Percentiles rank a stretch among this genome's conserved stretches.
phyloP scores from a whole-genome alignment of 1,140 invertebrate species.

The Cyrtorhinus lividipennis region DNA sequence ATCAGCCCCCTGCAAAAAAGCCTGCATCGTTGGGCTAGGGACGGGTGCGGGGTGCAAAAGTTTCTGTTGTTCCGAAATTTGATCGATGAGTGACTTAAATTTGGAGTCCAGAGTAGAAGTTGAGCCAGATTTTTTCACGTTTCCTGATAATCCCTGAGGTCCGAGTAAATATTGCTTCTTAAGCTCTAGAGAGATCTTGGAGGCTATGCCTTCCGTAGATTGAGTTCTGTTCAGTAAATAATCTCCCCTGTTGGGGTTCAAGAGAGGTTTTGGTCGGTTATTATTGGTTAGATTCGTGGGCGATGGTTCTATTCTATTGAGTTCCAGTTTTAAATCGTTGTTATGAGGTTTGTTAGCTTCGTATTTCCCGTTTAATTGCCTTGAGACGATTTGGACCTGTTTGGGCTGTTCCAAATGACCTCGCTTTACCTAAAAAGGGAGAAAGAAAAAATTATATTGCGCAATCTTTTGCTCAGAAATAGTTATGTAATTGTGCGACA shows the following conservation, averaged over 20 bases:
- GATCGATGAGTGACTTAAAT: slow-evolving; percentile 63
- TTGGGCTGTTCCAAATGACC: slow-evolving; percentile 23
- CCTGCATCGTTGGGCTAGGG: slow-evolving; percentile 58
- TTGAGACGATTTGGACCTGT: slow-evolving; percentile 22
- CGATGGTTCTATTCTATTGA: slow-evolving; percentile 21
- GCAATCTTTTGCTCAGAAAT: not conserved
- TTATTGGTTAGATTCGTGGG: slow-evolving; percentile 19
- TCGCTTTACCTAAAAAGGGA: slow-evolving; percentile 18
- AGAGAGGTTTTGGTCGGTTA: slow-evolving; percentile 27
- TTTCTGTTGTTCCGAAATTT: slow-evolving; percentile 79
- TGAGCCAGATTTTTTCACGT: slow-evolving; percentile 68
- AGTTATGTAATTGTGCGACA: not conserved
- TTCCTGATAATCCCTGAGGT: slow-evolving; percentile 40
- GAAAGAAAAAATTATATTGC: not conserved
- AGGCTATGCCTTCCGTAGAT: slow-evolving; percentile 70
- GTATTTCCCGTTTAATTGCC: slow-evolving; percentile 22
- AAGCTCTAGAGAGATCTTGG: slow-evolving; percentile 67
- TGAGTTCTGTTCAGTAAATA: slow-evolving; percentile 64
- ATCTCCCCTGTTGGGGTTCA: slow-evolving; percentile 46
- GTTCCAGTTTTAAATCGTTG: slow-evolving; percentile 22
- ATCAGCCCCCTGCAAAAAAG: slow-evolving; percentile 42
- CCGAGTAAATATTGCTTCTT: slow-evolving; percentile 70
- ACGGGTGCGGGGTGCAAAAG: slow-evolving; percentile 62
- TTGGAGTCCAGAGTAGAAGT: slow-evolving; percentile 68
- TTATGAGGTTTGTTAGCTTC: not conserved